Base-by-base conservation (phyloP, 2,113 vertebrate genomes). In the Anolis sagrei region DNA sequence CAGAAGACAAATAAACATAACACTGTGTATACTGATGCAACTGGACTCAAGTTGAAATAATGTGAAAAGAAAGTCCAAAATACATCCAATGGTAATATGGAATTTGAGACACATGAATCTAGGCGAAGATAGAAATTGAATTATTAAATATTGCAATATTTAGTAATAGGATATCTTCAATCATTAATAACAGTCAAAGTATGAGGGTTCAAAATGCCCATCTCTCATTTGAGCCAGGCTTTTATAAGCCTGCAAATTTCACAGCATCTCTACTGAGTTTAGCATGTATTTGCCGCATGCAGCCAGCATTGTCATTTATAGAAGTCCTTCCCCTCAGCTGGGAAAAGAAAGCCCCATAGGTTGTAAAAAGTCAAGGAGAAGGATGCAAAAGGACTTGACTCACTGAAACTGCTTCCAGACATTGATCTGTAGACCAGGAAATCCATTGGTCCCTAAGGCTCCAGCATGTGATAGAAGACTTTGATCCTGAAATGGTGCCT, bases 401-500 rank as follows among this genome's bases (percentile, higher is more conserved):
- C 49, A 29, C 69, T 54, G 23, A 86, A 64, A 13, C 39, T 66
- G 48, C 19, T 58, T 44, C 18, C 44, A 80, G 21, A 81, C 34
- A 86, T 81, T 86, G 58, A 86, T 75, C 69, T 36, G 25, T 14
- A 74, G 23, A 29, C n/a, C 54, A 80, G 5, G 44, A 86, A 75
- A 74, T 86, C 58, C 18, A 75, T 51, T 49, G 10, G 23, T 75
- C 78, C 39, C 70, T 54, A 18, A 39, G 78, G 44, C 21, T 81
- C 32, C 39, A 36, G n/a, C 29, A 27, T 74, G 23, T 21, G 78
- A 80, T 66, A 86, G 25, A 10, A 16, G 21, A 39, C 34, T 73
- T 48, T 79, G 76, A 73, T 85, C 39, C 39, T 54, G 51, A 14
- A 81, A 81, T 66, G 25, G 49, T 66, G 39, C 49, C n/a, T 81